Base-by-base conservation (phyloP, 2,888 invertebrate species). In the Pandemis cinnamomeana region DNA sequence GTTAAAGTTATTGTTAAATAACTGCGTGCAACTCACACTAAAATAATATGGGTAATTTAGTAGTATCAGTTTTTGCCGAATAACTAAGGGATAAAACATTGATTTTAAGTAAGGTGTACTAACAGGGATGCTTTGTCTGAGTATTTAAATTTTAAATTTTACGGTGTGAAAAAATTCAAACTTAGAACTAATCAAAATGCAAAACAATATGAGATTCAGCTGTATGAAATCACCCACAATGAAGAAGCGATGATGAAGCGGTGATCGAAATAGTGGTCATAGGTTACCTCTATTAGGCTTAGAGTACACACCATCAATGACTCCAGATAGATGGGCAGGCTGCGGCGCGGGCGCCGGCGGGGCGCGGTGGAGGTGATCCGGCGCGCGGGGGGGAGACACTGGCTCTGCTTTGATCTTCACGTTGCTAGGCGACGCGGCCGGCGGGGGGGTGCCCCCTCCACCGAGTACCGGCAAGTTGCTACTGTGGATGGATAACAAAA, bases 401-500 rank as follows among this genome's bases (percentile, higher is more conserved):
- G 99, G 99, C 90, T 99, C 99, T 82, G 98, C 98, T 93, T 99
- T 99, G 88, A 99, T 98, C 92, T 98, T 98, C 80, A 98, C 96
- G 82, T 97, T 96, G 87, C 96, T 95, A 46, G 98, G 98, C 81
- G 97, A 97, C 80, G 96, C 96, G 75, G 97, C 96, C 72, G 97
- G 97, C 8, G 97, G 97, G 13, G 96, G 95, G 27, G 94, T 92
- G 15, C 93, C 92, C 7, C 92, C 92, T 83, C 97, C 97, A 86
- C 97, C 97, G 84, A 97, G 94, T 83, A 97, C 97, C 82, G 97
- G 97, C 91, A 97, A 95, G 94, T 97, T 96, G 93, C 95, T 89
- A 82, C 89, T 88, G 89, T 84, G 79, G 36, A 73, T 15, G 42
- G 11, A 73, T 15, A 1, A 5, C 4, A 20, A 36, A 36, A 51